These are phyloP conservation scores for Lamellibrachia luymesi DNA, from an alignment of 1,140 invertebrate genomes.

Conservation along the genomic window DNA sequence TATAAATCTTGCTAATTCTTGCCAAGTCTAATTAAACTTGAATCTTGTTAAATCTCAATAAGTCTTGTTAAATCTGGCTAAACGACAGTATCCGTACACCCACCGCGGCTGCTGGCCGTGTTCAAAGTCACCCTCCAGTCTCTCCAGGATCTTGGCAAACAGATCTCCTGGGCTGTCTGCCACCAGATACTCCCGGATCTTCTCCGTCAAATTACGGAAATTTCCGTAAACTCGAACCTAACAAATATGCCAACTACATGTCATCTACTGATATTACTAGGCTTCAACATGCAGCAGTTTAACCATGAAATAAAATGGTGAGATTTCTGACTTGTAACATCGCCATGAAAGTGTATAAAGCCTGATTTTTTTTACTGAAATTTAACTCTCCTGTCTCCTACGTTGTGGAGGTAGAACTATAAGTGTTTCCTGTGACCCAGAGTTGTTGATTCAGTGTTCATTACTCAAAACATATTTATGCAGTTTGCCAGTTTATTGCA, in stretches of 20 bases:
- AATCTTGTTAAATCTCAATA: not conserved
- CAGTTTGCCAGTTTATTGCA: not conserved
- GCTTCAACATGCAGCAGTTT: not conserved
- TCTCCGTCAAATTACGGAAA: conserved; percentile 36
- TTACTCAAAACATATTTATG: not conserved
- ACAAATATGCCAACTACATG: not conserved
- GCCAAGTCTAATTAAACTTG: not conserved
- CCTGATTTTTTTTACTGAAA: not conserved
- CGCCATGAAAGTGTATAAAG: not conserved
- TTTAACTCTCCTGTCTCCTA: not conserved
- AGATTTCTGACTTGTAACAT: not conserved
- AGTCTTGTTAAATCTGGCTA: not conserved
- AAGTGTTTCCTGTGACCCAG: not conserved
- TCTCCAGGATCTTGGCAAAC: conserved; percentile 40
- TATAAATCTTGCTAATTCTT: not conserved
- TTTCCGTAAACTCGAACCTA: conserved; percentile 37
- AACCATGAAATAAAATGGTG: not conserved
- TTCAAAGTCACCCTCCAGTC: conserved; percentile 39
- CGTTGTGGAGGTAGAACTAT: not conserved
- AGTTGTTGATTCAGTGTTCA: not conserved
- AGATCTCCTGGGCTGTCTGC: conserved; percentile 34
- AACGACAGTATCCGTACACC: not conserved
- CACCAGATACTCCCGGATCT: conserved; percentile 37
- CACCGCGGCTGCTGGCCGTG: conserved; percentile 6
- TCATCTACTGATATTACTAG: not conserved